Evolutionary conservation across 1,140 invertebrate species (phyloP).

Genomic region (Drosophila insularis): DNA sequence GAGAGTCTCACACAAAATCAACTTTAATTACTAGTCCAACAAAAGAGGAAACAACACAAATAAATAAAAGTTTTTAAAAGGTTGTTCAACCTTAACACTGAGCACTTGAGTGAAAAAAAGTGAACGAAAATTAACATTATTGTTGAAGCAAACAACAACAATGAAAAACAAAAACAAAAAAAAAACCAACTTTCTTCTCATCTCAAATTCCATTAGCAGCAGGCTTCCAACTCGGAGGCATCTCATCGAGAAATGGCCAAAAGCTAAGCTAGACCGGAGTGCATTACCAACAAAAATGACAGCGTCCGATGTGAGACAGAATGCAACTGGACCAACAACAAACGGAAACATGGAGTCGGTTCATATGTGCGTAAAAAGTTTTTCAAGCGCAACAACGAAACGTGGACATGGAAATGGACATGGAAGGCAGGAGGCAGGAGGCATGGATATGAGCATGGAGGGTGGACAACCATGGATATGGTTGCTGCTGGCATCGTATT

Average conservation of each 20-base stretch:
- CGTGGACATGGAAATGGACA: conserved; percentile 31
- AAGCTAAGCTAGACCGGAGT: conserved; percentile 28
- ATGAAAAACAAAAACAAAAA: background rate
- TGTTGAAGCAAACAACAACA: background rate
- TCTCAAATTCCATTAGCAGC: conserved; percentile 50
- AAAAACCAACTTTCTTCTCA: conserved; percentile 33
- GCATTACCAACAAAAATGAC: conserved; percentile 9
- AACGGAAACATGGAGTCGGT: conserved; percentile 51
- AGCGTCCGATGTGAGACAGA: conserved; percentile 12
- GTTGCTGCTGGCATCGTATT: conserved; percentile 1
- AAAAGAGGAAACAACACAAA: conserved; percentile 33
- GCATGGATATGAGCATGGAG: conserved; percentile 18
- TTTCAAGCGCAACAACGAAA: conserved; percentile 56
- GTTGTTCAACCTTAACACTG: conserved; percentile 61
- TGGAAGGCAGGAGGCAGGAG: background rate
- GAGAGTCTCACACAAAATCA: conserved; percentile 26
- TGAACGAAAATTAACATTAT: conserved; percentile 11
- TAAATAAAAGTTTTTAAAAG: conserved; percentile 47
- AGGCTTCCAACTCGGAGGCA: conserved; percentile 25
- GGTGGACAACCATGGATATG: conserved; percentile 21
- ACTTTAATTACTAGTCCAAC: conserved; percentile 36
- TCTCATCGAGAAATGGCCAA: conserved; percentile 31
- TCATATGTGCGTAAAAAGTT: conserved; percentile 54
- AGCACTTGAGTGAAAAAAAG: background rate
- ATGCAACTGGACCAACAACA: conserved; percentile 37